Evolutionary conservation across 1,140 invertebrate species (phyloP).

Genomic region (Battus philenor): DNA sequence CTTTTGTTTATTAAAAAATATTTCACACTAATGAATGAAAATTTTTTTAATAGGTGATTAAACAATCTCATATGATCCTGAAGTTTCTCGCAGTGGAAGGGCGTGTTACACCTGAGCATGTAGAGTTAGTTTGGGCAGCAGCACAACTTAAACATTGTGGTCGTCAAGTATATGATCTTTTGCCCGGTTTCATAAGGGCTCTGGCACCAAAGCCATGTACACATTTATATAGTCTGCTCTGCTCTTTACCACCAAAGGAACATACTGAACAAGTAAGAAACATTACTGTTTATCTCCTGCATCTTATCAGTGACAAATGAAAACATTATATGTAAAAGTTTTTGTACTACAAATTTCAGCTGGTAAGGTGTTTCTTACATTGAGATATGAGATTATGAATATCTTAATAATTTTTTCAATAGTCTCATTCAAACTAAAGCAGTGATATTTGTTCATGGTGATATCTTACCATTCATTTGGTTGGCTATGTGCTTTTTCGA

Average conservation of each 20-base stretch:
- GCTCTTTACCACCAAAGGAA: slow-evolving; percentile 90
- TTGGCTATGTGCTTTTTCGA: too few relatives aligned
- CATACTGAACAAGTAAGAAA: slow-evolving; percentile 91
- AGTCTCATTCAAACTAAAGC: too few relatives aligned
- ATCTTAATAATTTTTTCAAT: too few relatives aligned
- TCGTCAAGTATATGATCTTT: slow-evolving; percentile 92
- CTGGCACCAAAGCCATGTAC: slow-evolving; percentile 90
- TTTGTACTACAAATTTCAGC: too few relatives aligned
- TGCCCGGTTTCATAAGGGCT: slow-evolving; percentile 93
- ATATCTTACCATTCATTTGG: too few relatives aligned
- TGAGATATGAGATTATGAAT: too few relatives aligned
- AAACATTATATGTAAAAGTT: too few relatives aligned
- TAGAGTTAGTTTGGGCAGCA: slow-evolving; percentile 94
- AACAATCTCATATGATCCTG: slow-evolving; percentile 94
- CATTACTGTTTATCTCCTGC: too few relatives aligned
- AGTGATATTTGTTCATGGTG: too few relatives aligned
- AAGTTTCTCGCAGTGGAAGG: slow-evolving; percentile 95
- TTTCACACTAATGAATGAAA: too few relatives aligned
- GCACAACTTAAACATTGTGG: slow-evolving; percentile 96
- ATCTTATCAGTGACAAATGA: too few relatives aligned
- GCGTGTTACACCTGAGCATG: slow-evolving; percentile 91
- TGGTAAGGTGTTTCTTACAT: too few relatives aligned
- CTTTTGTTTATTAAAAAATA: slow-evolving; percentile 15
- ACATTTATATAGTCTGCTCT: slow-evolving; percentile 90
- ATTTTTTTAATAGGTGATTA: slow-evolving; percentile 83